These are phyloP conservation scores for Iphiclides podalirius DNA, from an alignment of 2,888 invertebrate species.

Conservation along the genomic window DNA sequence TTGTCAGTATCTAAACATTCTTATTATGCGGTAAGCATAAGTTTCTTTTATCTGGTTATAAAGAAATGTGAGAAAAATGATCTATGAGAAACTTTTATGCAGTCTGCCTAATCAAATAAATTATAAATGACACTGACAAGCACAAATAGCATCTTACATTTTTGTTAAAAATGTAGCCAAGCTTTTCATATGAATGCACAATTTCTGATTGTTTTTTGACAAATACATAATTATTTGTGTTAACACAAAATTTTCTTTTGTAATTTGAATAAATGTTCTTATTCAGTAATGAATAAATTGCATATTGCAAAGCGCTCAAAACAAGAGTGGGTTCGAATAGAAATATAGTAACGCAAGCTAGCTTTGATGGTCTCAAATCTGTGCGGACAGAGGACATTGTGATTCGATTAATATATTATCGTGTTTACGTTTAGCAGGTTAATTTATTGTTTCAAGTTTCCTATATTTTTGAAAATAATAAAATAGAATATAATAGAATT, in stretches of 20 bases:
- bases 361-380: neutral
- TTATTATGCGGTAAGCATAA: no score
- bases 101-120: no score
- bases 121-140: no score
- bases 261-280: neutral
- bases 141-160: no score
- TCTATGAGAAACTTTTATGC: no score
- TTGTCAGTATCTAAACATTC: no score
- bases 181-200: no score
- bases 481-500: conserved; percentile 60
- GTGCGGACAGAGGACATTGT: conserved; percentile 31
- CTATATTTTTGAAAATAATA: conserved; percentile 67
- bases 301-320: neutral
- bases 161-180: no score
- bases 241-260: neutral
- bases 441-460: conserved; percentile 71
- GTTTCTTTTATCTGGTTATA: no score
- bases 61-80: no score
- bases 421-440: conserved; percentile 59
- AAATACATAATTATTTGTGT: neutral
- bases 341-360: neutral
- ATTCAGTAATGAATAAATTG: neutral
- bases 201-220: neutral
- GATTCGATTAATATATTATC: conserved; percentile 53
- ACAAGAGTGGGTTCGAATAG: neutral